These are phyloP conservation scores for Ormyrus labotus DNA, from an alignment of 2,888 invertebrate genomes.

Conservation along the genomic window DNA sequence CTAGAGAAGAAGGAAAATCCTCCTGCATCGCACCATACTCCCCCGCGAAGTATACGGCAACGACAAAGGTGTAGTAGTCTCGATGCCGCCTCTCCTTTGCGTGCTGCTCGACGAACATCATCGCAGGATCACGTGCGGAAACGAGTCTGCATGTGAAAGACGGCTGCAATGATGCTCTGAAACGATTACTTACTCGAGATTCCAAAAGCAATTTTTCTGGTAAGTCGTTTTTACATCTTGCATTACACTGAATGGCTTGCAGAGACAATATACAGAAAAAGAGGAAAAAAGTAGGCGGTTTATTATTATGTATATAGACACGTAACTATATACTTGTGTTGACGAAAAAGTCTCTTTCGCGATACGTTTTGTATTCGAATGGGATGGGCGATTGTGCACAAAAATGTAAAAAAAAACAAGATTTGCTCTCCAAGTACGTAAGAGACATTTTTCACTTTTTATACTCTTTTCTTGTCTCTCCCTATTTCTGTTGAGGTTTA, in stretches of 20 bases:
- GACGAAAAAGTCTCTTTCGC: constrained; percentile 4
- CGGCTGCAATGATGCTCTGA: constrained; percentile 42
- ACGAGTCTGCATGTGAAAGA: neutral
- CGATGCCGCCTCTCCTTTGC: too few species aligned
- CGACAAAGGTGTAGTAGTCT: neutral
- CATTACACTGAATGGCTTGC: too few species aligned
- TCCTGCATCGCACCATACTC: neutral
- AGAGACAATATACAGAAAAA: too few species aligned
- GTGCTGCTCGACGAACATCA: neutral
- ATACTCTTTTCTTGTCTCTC: neutral
- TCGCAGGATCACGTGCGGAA: neutral
- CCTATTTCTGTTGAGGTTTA: neutral
- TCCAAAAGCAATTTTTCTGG: constrained; percentile 38
- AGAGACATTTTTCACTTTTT: neutral
- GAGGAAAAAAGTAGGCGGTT: neutral
- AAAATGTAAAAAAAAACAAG: constrained; percentile 1
- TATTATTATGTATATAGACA: neutral
- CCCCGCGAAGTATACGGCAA: too few species aligned
- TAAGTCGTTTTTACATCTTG: neutral
- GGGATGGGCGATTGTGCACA: constrained; percentile 40
- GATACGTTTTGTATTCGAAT: constrained; percentile 17
- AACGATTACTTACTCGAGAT: constrained; percentile 2
- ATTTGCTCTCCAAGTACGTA: neutral
- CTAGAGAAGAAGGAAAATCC: neutral
- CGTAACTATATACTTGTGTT: constrained; percentile 11